These are phyloP conservation scores for Pogona vitticeps DNA, from an alignment of 2,113 vertebrate genomes.

Conservation along the genomic window DNA sequence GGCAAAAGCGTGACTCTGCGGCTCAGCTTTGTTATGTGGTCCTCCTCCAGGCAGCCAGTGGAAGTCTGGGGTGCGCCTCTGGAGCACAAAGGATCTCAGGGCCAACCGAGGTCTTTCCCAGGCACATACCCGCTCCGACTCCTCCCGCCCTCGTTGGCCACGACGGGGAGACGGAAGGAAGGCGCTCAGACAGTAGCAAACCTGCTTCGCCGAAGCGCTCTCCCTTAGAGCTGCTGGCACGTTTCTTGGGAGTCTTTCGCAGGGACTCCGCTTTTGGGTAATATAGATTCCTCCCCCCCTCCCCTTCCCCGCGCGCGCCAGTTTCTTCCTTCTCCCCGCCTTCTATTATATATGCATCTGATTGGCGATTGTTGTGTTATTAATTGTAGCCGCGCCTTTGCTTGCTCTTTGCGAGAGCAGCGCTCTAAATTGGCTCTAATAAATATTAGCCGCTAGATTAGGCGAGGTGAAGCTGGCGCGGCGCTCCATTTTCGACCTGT, in stretches of 20 bases:
- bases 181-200: background rate
- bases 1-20: background rate
- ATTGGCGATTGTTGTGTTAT: slow-evolving; percentile 72
- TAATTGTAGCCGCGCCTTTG: slow-evolving; percentile 80
- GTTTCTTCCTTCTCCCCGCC: slow-evolving; percentile 7
- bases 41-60: background rate
- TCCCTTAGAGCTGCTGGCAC: background rate
- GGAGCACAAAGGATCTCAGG: background rate
- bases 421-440: slow-evolving; percentile 96
- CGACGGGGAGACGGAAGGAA: background rate
- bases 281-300: slow-evolving; percentile 3
- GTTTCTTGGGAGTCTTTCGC: too few relatives aligned
- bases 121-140: background rate
- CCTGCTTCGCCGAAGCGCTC: background rate
- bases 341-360: slow-evolving; percentile 65
- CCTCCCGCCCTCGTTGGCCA: background rate
- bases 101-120: background rate
- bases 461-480: slow-evolving; percentile 91
- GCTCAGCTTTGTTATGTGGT: background rate
- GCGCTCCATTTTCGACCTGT: slow-evolving; percentile 92
- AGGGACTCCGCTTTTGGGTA: background rate
- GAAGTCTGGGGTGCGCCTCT: background rate
- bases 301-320: slow-evolving; percentile 40
- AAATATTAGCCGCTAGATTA: slow-evolving; percentile 99
- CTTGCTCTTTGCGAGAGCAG: slow-evolving; percentile 78